phyloP scores from a whole-genome alignment of 2,797 vertebrate genomes.

The Rhynchonycteris naso region DNA sequence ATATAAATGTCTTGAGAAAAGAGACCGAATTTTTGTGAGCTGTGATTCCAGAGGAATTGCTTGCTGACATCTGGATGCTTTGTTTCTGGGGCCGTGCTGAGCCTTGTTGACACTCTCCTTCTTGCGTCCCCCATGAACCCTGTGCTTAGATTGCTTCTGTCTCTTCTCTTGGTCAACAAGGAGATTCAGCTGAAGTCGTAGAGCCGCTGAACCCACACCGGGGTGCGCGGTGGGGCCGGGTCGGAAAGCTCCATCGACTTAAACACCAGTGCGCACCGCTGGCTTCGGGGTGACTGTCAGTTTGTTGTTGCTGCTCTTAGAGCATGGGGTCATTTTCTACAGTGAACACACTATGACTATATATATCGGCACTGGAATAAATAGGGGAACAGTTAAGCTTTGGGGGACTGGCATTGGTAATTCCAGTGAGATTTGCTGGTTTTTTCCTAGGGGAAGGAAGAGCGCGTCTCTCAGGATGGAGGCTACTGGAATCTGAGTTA shows the following conservation, averaged over 20 bases:
- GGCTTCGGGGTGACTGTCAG: fast-evolving
- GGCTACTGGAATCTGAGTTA: neutral
- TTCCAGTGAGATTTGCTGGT: neutral
- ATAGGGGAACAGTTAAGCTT: neutral
- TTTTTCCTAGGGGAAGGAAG: neutral
- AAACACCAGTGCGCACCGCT: fast-evolving
- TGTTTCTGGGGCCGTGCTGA: fast-evolving
- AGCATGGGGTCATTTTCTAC: neutral
- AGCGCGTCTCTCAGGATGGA: neutral
- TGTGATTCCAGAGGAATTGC: neutral
- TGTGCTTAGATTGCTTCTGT: neutral
- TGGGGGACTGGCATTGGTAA: neutral
- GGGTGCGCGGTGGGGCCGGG: fast-evolving
- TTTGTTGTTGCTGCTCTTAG: too few relatives aligned
- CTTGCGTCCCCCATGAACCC: neutral
- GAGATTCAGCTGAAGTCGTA: fast-evolving
- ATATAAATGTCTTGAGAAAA: neutral
- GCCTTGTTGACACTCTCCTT: neutral
- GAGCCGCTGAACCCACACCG: fast-evolving
- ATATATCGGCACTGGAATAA: neutral
- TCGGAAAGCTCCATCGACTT: fast-evolving
- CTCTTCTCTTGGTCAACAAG: neutral
- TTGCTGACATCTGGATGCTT: neutral
- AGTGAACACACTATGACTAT: too few relatives aligned
- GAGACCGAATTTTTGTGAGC: neutral